A percentile compares a stretch with the other conserved stretches of the same genome.
Evolutionary conservation across 2,888 invertebrate genomes (phyloP).

Genomic region (Drosophila quinaria): DNA sequence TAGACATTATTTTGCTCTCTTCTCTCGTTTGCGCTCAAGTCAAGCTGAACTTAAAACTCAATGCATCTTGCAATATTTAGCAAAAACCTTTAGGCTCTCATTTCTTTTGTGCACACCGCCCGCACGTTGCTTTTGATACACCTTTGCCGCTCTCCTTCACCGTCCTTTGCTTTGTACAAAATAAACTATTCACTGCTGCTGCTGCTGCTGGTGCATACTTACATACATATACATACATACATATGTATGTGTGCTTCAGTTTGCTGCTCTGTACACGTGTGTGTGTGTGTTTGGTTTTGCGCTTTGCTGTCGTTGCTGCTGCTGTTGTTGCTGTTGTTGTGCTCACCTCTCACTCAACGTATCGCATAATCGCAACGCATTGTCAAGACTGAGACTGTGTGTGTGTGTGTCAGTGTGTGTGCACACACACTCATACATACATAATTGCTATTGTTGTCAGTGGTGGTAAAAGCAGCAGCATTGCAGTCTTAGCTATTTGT

Average conservation of each 20-base stretch:
- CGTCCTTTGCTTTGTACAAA: neutral
- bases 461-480: constrained; percentile 23
- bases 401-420: neutral
- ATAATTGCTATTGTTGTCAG: constrained; percentile 33
- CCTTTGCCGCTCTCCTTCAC: constrained; percentile 31
- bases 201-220: no score
- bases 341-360: constrained; percentile 68
- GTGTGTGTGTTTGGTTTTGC: neutral
- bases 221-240: no score
- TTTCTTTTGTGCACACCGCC: constrained; percentile 11
- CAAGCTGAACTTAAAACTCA: constrained; percentile 29
- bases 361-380: constrained; percentile 79
- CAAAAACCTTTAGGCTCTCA: constrained; percentile 19
- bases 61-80: constrained; percentile 48
- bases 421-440: constrained; percentile 2
- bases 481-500: constrained; percentile 49
- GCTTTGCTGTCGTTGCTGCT: constrained; percentile 12
- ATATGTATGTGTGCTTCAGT: constrained; percentile 53
- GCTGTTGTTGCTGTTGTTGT: constrained; percentile 14
- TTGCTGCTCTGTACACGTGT: constrained; percentile 34
- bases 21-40: neutral
- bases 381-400: constrained; percentile 64
- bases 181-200: constrained; percentile 11
- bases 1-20: neutral
- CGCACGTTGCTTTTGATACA: constrained; percentile 40